Evolutionary conservation across 1,140 invertebrate genomes (phyloP), one percentile per base, ranked within the genome.

Genomic region (Rhynchophorus ferrugineus): DNA sequence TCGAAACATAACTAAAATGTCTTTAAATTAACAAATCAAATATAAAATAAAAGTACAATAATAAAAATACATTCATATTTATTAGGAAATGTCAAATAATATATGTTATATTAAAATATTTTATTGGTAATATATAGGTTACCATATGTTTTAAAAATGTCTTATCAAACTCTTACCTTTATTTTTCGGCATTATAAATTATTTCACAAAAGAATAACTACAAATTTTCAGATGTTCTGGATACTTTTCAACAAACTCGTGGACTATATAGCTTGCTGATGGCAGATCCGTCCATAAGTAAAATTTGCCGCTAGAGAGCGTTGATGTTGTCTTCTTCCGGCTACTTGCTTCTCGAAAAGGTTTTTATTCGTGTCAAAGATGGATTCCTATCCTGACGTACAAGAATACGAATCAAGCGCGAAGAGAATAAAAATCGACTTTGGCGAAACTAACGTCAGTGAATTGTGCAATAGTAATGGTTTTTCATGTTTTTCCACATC

Each of bases 281-380:
- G 44, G 19, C 21, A 38, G 44, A 41, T 16, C 18, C 36, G 46
- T 17, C 18, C 24, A 51, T 29, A 52, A 43, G 42, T 49, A 34
- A 57, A 53, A 57, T 18, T 51, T 46, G 14, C 33, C 39, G 47
- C 11, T 19, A 43, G 54, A 43, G 56, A 20, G 54, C 54, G 57
- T 51, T 44, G 46, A 21, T 37, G 44, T 41, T 24, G 19, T 38
- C 47, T 43, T 49, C 56, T 52, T 56, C 53, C 51, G 56, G 49
- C 58, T 29, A 50, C 52, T 49, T 24, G 44, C 20, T 44, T 47
- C 48, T 56, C 49, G 52, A 61, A 54, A 55, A 43, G 42, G 56
- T 52, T 61, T 59, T 66, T 64, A 67, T 66, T 69, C 65, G 65
- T 69, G 67, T 68, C 64, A 62, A 69, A 68, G 54, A 69, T 69